phyloP scores from a whole-genome alignment of 1,140 invertebrate species.

The Drosophila varians region DNA sequence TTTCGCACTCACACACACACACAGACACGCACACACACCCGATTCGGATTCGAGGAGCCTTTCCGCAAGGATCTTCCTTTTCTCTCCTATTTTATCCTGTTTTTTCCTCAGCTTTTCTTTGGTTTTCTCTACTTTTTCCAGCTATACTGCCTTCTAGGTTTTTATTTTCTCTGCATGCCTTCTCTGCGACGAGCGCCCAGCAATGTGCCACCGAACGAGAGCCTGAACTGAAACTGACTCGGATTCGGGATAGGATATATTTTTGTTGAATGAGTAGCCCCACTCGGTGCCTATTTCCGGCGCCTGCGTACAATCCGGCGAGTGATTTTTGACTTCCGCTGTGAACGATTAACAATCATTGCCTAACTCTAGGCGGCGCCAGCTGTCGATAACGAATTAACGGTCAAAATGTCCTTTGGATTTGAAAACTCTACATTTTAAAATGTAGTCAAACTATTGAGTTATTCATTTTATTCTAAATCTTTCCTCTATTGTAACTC shows the following conservation, averaged over 20 bases:
- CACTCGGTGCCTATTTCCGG: conserved; percentile 28
- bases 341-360: background rate
- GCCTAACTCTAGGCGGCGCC: conserved; percentile 1
- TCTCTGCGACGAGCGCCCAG: conserved; percentile 68
- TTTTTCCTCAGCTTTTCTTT: conserved; percentile 16
- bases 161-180: conserved; percentile 50
- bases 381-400: conserved; percentile 2
- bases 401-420: background rate
- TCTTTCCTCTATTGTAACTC: no score
- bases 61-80: background rate
- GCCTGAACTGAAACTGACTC: conserved; percentile 72
- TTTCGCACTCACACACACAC: conserved; percentile 43
- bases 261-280: conserved; percentile 77
- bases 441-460: background rate
- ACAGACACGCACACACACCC: conserved; percentile 60
- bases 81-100: conserved; percentile 6
- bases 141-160: conserved; percentile 37
- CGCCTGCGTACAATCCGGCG: conserved; percentile 17
- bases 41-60: conserved; percentile 36
- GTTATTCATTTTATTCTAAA: background rate
- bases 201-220: conserved; percentile 73
- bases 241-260: conserved; percentile 50
- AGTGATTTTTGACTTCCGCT: conserved; percentile 3
- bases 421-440: background rate
- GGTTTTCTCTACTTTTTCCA: conserved; percentile 47